Percentiles rank a stretch among this genome's conserved stretches.
These are phyloP conservation scores for Solen grandis DNA, from an alignment of 1,140 invertebrate genomes.

Conservation along the genomic window DNA sequence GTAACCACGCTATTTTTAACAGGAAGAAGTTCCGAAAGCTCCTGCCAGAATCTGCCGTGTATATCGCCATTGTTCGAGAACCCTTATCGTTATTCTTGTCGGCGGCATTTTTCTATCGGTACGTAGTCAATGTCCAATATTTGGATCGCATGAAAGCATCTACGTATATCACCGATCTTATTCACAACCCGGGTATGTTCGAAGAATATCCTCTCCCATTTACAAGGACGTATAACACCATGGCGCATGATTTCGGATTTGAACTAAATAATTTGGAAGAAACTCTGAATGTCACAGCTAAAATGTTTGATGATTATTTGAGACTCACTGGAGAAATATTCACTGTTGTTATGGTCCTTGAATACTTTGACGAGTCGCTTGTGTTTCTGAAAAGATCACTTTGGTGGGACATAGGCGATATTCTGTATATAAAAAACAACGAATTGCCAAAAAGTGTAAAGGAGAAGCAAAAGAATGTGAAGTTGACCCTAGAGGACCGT, in stretches of 20 bases:
- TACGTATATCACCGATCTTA: slow-evolving; percentile 41
- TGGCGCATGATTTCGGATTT: no score
- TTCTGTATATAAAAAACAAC: slow-evolving; percentile 1
- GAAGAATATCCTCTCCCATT: slow-evolving; percentile 26
- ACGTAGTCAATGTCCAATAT: neutral
- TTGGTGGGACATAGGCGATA: neutral
- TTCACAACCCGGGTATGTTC: slow-evolving; percentile 45
- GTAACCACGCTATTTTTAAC: slow-evolving; percentile 9
- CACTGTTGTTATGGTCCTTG: slow-evolving; percentile 1
- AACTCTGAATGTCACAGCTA: neutral
- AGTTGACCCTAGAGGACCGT: slow-evolving; percentile 4
- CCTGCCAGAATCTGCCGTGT: neutral
- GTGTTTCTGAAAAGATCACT: slow-evolving; percentile 14
- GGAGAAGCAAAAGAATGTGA: neutral
- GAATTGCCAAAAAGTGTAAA: slow-evolving; percentile 2
- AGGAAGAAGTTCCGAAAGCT: neutral
- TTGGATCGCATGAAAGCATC: neutral
- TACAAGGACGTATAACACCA: slow-evolving; percentile 31
- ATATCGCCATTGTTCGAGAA: slow-evolving; percentile 21
- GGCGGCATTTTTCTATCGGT: no score
- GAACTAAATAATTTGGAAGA: no score
- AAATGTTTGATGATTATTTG: slow-evolving; percentile 42
- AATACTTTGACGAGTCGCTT: slow-evolving; percentile 15
- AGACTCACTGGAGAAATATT: slow-evolving; percentile 13
- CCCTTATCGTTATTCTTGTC: slow-evolving; percentile 1